Evolutionary conservation across 1,140 invertebrate genomes (phyloP), one percentile per base, ranked within the genome.

Genomic region (Pseudomyrmex sp.): DNA sequence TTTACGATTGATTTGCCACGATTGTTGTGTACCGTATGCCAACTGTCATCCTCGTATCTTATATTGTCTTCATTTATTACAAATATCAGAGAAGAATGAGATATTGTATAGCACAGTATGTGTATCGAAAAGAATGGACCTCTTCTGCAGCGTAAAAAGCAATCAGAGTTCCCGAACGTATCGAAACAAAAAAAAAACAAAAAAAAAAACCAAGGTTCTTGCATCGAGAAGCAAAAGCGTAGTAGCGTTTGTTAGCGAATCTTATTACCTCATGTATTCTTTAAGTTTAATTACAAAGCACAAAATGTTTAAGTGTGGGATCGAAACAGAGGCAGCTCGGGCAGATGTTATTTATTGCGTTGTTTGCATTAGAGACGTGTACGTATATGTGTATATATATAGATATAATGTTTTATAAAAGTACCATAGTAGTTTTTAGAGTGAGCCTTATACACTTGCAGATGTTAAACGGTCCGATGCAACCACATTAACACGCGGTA

Each of bases 281-380:
- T 82, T 86, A 84, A 69, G 75, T 89, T 35, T 89, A 66, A 87
- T 90, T 86, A 54, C 66, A 80, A 76, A 88, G 86, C 88, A 91
- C 89, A 83, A 85, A 88, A 83, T 87, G 76, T 88, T 82, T 85
- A 92, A 66, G 88, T 91, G 83, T 86, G 83, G 85, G 76, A 90
- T 74, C 75, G 82, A 90, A 90, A 90, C 84, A 88, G 88, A 90
- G 90, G 88, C 91, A 92, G 91, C 91, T 92, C 91, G 91, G 91
- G 92, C 90, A 92, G 91, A 91, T 89, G 87, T 88, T 92, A 90
- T 91, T 85, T 89, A 89, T 91, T 91, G 87, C 86, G 86, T 89
- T 90, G 87, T 86, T 89, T 90, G 88, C 86, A 91, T 90, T 91
- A 89, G 86, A 89, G 87, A 90, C 83, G 74, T 89, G 85, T 89